Evolutionary conservation across 2,888 invertebrate genomes (phyloP), one percentile per base, ranked within the genome.

Genomic region (Glyphotaelius pellucidus): DNA sequence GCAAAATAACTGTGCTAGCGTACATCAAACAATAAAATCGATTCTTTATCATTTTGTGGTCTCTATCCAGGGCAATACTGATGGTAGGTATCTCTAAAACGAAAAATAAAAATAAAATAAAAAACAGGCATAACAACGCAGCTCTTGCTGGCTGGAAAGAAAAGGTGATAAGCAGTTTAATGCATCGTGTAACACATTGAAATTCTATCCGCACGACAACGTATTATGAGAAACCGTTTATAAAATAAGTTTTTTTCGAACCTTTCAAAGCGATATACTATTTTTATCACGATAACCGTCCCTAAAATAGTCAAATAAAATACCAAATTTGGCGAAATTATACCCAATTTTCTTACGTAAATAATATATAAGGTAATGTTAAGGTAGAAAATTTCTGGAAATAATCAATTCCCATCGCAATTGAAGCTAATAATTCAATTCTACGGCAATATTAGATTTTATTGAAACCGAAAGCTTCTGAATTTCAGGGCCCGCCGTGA

Each of bases 341-440:
- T 87, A 30, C 35, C n/a, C 85, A 85, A 85, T 35, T 85, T 38
- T 85, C 25, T n/a, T 15, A 38, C 30, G 19, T 81, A 31, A 67
- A 81, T 32, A 19, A 81, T 32, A 32, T 32, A 81, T 32, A 81
- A 81, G 81, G 32, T 31, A 32, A 81, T 14, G 14, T 32, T 9
- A 19, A 87, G 52, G 31, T 52, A 52, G 19, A 14, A 32, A 87
- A 67, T 87, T 52, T 35, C 80, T 38, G 42, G n/a, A 89, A 35
- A 80, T 80, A 89, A 89, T 80, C 87, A 52, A 87, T 79, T 80
- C 80, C 89, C 38, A 80, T 89, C 67, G 87, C 87, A 87, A 80
- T 80, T n/a, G 80, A 35, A 80, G 89, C 80, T 80, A 89, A 89
- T 89, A 89, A 89, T 89, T 89, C 89, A 89, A 89, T 89, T 89